Percentiles rank a stretch among this genome's conserved stretches.
Evolutionary conservation across 2,797 vertebrate species (phyloP).

Genomic region (Notolepis coatsorum): DNA sequence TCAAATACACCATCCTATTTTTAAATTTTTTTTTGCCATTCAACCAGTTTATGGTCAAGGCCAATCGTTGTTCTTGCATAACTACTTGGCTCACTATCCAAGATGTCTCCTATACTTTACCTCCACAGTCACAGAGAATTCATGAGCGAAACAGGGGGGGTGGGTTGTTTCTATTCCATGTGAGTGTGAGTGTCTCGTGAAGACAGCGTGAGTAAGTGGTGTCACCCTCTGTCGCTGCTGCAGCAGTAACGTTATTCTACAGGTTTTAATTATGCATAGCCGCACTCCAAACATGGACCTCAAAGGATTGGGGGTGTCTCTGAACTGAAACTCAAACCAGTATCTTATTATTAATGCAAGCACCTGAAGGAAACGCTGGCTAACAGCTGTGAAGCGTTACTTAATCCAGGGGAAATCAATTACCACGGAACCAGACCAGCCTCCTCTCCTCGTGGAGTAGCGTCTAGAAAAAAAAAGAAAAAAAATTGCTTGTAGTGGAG

Average conservation of each 20-base stretch:
- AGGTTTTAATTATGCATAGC: constrained; percentile 44
- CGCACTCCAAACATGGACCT: constrained; percentile 32
- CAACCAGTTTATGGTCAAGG: constrained; percentile 15
- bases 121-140: neutral
- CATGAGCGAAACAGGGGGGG: neutral
- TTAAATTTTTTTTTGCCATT: neutral
- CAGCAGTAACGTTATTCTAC: constrained; percentile 23
- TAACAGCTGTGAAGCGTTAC: constrained; percentile 29
- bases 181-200: constrained; percentile 5
- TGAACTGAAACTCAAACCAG: constrained; percentile 39
- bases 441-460: neutral
- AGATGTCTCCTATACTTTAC: constrained; percentile 26
- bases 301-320: constrained; percentile 32
- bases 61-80: neutral
- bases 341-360: constrained; percentile 38
- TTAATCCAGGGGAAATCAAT: constrained; percentile 38
- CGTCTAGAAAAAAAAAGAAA: constrained; percentile 21
- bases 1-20: neutral
- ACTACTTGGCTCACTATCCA: constrained; percentile 17
- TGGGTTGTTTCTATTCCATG: constrained; percentile 9
- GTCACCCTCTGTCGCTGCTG: constrained; percentile 24
- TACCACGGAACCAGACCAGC: constrained; percentile 6
- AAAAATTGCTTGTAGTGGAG: constrained; percentile 2
- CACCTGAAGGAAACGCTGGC: constrained; percentile 27
- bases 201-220: constrained; percentile 33